Evolutionary conservation across 2,888 invertebrate species (phyloP).

Genomic region (Pterostichus madidus): DNA sequence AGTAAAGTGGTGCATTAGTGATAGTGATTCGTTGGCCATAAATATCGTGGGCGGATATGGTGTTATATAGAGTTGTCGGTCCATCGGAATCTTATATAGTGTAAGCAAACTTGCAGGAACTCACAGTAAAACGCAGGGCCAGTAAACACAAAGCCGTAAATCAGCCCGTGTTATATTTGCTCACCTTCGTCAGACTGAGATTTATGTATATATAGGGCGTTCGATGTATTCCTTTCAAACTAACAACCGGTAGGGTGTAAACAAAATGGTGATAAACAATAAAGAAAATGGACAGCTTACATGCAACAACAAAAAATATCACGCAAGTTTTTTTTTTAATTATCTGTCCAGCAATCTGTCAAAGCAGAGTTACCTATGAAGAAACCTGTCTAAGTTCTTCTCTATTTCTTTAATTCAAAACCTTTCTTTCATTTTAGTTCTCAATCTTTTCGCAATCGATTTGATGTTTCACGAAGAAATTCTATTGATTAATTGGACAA

Average conservation of each 20-base stretch:
- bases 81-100: slow-evolving; percentile 58
- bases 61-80: slow-evolving; percentile 56
- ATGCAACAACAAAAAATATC: neutral
- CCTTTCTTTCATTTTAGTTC: too few species aligned
- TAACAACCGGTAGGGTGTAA: slow-evolving; percentile 32
- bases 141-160: slow-evolving; percentile 53
- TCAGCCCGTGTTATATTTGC: slow-evolving; percentile 58
- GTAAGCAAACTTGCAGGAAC: slow-evolving; percentile 60
- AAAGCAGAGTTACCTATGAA: neutral
- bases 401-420: neutral
- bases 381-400: neutral
- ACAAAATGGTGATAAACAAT: slow-evolving; percentile 54
- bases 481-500: too few species aligned
- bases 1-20: slow-evolving; percentile 16
- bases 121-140: slow-evolving; percentile 40
- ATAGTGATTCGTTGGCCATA: slow-evolving; percentile 50
- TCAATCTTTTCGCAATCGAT: too few species aligned
- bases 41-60: slow-evolving; percentile 53
- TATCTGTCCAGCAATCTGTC: neutral
- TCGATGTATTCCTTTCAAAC: slow-evolving; percentile 47
- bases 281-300: slow-evolving; percentile 45
- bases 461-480: too few species aligned
- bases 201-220: slow-evolving; percentile 58
- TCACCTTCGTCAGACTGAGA: slow-evolving; percentile 61
- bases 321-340: neutral